phyloP scores from a whole-genome alignment of 2,888 invertebrate species.

The Pomacea canaliculata region DNA sequence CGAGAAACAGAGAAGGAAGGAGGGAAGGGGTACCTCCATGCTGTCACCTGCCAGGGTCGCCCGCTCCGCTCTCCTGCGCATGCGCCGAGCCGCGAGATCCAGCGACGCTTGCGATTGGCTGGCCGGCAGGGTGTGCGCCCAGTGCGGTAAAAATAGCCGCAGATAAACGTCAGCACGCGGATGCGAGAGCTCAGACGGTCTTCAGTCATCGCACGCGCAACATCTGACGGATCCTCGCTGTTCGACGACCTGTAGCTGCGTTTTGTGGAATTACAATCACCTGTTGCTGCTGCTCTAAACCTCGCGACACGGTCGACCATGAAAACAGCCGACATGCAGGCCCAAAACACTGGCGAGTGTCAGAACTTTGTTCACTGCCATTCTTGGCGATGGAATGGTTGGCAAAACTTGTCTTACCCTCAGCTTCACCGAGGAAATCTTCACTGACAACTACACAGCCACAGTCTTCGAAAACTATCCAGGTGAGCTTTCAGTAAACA shows the following conservation, averaged over 20 bases:
- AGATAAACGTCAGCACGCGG: not conserved
- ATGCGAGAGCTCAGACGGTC: too few species aligned
- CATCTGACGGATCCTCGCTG: not conserved
- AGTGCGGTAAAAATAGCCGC: not conserved
- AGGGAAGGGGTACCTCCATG: too few species aligned
- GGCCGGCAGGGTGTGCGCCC: not conserved
- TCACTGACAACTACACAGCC: slow-evolving; percentile 38
- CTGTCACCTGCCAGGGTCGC: too few species aligned
- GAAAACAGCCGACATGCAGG: not conserved
- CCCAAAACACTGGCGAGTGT: not conserved
- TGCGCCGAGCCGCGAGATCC: too few species aligned
- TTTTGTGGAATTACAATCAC: not conserved
- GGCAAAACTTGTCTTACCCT: slow-evolving; percentile 52
- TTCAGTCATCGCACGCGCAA: too few species aligned
- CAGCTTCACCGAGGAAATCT: slow-evolving; percentile 41
- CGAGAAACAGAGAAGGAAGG: too few species aligned
- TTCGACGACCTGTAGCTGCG: not conserved
- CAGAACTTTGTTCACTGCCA: slow-evolving; percentile 40
- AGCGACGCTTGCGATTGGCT: not conserved
- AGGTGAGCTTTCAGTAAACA: slow-evolving; percentile 23
- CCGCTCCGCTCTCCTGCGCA: too few species aligned
- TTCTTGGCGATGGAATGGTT: slow-evolving; percentile 57
- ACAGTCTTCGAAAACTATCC: slow-evolving; percentile 56
- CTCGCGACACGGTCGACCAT: not conserved
- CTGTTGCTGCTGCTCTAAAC: not conserved